Conservation (phyloP, 2,888 invertebrate species). For the Stenolophus ochropezus region DNA sequence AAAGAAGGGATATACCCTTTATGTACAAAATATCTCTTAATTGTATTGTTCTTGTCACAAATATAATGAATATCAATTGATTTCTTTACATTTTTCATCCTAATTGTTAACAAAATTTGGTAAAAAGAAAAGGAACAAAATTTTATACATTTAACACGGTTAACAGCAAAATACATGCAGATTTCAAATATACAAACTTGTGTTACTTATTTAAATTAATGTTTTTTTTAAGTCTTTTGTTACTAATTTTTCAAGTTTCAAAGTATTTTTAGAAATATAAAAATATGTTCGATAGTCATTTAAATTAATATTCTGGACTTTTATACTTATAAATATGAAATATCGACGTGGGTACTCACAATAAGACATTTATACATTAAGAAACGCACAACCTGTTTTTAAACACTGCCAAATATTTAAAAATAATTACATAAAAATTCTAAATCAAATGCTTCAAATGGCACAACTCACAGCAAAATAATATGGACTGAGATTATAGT, state of each 20-base stretch:
- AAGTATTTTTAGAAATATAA: too few species aligned
- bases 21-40: conserved; percentile 54
- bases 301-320: conserved; percentile 47
- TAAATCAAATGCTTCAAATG: conserved; percentile 68
- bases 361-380: conserved; percentile 43
- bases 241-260: conserved; percentile 7
- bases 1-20: conserved; percentile 25
- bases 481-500: conserved; percentile 57
- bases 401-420: conserved; percentile 6
- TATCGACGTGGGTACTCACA: conserved; percentile 31
- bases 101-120: not conserved
- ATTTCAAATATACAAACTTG: conserved; percentile 3
- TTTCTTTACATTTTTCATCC: conserved; percentile 12
- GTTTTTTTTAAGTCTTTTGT: not conserved
- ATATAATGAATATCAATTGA: conserved; percentile 23
- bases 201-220: conserved; percentile 6
- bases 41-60: conserved; percentile 48
- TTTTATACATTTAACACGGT: conserved; percentile 31
- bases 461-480: conserved; percentile 73
- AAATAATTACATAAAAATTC: too few species aligned
- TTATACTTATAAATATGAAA: conserved; percentile 8
- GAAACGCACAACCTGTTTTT: conserved; percentile 47
- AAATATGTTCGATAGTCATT: conserved; percentile 52
- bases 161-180: conserved; percentile 24
- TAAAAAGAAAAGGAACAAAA: not conserved